These are phyloP conservation scores for Eleutherodactylus coqui DNA, from an alignment of 2,797 vertebrate species.

Conservation along the genomic window DNA sequence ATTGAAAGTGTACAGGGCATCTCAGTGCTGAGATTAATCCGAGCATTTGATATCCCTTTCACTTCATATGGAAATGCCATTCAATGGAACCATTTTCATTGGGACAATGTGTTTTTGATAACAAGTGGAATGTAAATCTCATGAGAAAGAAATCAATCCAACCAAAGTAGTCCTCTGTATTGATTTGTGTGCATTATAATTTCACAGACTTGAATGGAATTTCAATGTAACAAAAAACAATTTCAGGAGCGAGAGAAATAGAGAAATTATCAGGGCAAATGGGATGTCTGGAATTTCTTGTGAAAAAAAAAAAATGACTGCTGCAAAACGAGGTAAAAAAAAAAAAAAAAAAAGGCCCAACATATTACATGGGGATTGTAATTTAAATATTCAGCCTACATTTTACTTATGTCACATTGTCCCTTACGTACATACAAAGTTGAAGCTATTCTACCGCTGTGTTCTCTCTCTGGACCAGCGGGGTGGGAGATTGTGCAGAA, in stretches of 20 bases:
- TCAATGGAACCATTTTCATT: conserved; percentile 75
- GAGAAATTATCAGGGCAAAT: conserved; percentile 40
- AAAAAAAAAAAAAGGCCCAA: not conserved
- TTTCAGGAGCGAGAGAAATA: conserved; percentile 52
- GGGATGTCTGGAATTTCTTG: conserved; percentile 32
- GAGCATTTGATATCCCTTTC: conserved; percentile 77
- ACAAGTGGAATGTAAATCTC: conserved; percentile 76
- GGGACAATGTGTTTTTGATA: conserved; percentile 75
- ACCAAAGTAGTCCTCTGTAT: conserved; percentile 71
- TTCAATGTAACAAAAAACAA: conserved; percentile 69
- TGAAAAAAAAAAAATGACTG: not conserved
- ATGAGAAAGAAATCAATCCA: conserved; percentile 77
- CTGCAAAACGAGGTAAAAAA: conserved; percentile 11
- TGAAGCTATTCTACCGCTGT: too few relatives aligned
- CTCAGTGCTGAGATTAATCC: conserved; percentile 74
- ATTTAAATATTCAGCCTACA: not conserved
- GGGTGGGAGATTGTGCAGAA: too few relatives aligned
- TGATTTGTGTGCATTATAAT: conserved; percentile 73
- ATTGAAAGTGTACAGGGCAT: conserved; percentile 70
- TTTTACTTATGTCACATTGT: too few relatives aligned
- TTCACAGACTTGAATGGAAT: conserved; percentile 72
- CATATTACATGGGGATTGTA: too few relatives aligned
- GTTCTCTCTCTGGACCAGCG: too few relatives aligned
- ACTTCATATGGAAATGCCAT: conserved; percentile 79
- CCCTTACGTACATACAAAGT: too few relatives aligned